phyloP scores from a whole-genome alignment of 2,113 vertebrate genomes.

The Istiophorus platypterus region DNA sequence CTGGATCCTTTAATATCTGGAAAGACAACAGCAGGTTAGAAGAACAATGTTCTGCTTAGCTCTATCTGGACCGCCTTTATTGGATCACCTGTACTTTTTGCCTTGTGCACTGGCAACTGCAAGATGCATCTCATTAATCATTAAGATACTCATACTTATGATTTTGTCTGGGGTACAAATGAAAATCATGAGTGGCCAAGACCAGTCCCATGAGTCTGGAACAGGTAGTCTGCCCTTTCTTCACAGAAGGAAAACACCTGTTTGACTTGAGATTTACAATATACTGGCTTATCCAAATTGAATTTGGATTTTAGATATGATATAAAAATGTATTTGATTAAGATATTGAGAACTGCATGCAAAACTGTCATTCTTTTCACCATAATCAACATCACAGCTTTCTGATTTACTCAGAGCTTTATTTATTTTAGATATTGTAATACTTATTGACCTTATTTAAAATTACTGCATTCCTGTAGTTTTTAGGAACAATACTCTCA shows the following conservation, averaged over 20 bases:
- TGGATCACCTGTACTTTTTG: background rate
- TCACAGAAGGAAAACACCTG: background rate
- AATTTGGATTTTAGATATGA: no score
- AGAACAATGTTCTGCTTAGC: background rate
- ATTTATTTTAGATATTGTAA: no score
- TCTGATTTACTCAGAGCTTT: background rate
- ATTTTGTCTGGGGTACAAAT: background rate
- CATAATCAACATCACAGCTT: background rate
- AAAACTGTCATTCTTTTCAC: background rate
- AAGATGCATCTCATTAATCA: slow-evolving; percentile 21
- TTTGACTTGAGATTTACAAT: background rate
- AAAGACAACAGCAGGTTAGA: background rate
- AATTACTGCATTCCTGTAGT: background rate
- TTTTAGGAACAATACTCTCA: background rate
- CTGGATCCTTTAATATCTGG: background rate
- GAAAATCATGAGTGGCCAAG: background rate
- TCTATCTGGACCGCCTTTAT: background rate
- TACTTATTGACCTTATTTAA: no score
- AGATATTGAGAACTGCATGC: background rate
- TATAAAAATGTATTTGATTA: no score
- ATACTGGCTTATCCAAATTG: background rate
- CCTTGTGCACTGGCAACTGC: background rate
- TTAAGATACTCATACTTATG: background rate
- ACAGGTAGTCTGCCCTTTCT: no score
- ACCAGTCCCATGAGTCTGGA: no score